phyloP scores from a whole-genome alignment of 2,888 invertebrate genomes.

The Napeogenes sylphis region DNA sequence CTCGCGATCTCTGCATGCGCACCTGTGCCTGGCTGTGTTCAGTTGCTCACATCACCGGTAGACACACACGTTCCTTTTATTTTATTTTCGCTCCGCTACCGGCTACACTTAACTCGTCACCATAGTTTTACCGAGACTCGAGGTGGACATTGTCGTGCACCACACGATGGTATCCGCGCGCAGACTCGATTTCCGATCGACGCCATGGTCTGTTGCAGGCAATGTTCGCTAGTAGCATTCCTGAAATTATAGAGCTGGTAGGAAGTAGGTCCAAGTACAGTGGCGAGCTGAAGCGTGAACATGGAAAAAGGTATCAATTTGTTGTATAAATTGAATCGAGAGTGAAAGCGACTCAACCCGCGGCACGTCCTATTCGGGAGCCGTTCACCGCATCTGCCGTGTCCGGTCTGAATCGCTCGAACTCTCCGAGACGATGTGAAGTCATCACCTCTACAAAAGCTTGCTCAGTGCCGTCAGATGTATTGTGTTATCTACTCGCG shows the following conservation, averaged over 20 bases:
- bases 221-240: conserved; percentile 99
- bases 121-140: conserved; percentile 68
- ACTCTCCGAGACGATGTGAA: conserved; percentile 62
- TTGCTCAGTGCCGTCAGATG: conserved; percentile 80
- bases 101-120: conserved; percentile 70
- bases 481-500: conserved; percentile 78
- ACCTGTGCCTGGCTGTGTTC: conserved; percentile 78
- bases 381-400: conserved; percentile 36
- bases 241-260: conserved; percentile 99
- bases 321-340: conserved; percentile 65
- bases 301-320: conserved; percentile 96
- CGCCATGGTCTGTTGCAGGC: conserved; percentile 91
- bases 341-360: conserved; percentile 68
- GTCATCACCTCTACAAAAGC: conserved; percentile 72
- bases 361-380: conserved; percentile 36
- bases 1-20: conserved; percentile 74
- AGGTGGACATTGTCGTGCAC: conserved; percentile 76
- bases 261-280: conserved; percentile 99
- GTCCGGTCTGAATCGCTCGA: conserved; percentile 64
- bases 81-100: conserved; percentile 73
- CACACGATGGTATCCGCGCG: conserved; percentile 72
- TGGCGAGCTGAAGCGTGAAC: conserved; percentile 99
- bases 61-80: conserved; percentile 72
- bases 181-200: conserved; percentile 64
- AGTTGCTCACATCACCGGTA: conserved; percentile 77